Evolutionary conservation across 2,888 invertebrate genomes (phyloP).

Genomic region (Neoscelio sp.): DNA sequence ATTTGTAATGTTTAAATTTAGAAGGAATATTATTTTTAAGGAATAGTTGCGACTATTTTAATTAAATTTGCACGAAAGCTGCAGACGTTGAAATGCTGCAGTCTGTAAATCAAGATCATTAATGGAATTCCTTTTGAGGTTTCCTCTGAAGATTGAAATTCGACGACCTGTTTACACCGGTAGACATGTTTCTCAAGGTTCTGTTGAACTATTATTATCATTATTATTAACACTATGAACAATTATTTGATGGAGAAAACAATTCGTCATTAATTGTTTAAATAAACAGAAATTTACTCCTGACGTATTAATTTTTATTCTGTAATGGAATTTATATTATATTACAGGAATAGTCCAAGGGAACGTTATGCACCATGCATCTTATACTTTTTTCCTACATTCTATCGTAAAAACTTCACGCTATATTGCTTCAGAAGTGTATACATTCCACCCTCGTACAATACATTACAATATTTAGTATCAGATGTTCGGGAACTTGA

Average conservation of each 20-base stretch:
- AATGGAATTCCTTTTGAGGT: constrained; percentile 31
- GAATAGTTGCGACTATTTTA: background rate
- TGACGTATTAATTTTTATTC: background rate
- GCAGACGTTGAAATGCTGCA: constrained; percentile 47
- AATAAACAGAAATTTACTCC: constrained; percentile 2
- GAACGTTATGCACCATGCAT: constrained; percentile 54
- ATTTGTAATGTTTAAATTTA: too few species aligned
- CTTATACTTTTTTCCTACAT: constrained; percentile 41
- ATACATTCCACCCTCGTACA: constrained; percentile 55
- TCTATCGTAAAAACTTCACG: constrained; percentile 49
- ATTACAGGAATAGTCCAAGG: constrained; percentile 22
- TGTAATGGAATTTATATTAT: constrained; percentile 42
- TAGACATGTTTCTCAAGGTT: constrained; percentile 39
- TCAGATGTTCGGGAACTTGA: constrained; percentile 25
- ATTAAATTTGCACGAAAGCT: constrained; percentile 40
- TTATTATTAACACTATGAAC: too few species aligned
- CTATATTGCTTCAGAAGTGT: constrained; percentile 45
- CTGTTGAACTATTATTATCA: background rate
- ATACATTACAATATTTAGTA: constrained; percentile 36
- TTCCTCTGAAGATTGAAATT: constrained; percentile 44
- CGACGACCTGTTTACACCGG: constrained; percentile 19
- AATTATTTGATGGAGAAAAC: background rate
- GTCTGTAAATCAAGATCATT: constrained; percentile 48
- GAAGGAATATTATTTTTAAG: constrained; percentile 1
- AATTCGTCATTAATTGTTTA: constrained; percentile 3